Evolutionary conservation across 1,140 invertebrate genomes (phyloP).

Genomic region (Trinorchestia longiramus): DNA sequence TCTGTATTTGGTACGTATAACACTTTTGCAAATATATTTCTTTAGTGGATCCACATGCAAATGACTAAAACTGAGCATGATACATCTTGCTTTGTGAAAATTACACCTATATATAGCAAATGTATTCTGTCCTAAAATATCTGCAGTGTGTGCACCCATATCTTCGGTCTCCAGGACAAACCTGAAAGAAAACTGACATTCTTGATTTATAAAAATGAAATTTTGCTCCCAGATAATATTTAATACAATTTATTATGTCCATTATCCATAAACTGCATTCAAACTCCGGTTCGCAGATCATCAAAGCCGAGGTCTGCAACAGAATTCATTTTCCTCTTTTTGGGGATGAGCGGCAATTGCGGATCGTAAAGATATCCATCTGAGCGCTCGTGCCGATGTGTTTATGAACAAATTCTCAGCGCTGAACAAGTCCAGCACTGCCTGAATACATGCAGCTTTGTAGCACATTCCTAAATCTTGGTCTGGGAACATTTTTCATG

Average conservation of each 20-base stretch:
- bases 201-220: neutral
- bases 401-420: neutral
- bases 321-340: neutral
- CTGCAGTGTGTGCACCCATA: no score
- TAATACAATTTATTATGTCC: neutral
- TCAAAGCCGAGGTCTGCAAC: neutral
- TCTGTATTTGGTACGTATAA: no score
- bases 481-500: neutral
- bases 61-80: no score
- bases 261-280: neutral
- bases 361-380: neutral
- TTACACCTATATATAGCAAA: no score
- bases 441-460: neutral
- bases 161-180: no score
- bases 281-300: neutral
- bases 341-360: neutral
- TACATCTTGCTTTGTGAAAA: no score
- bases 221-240: neutral
- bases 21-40: no score
- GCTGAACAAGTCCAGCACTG: neutral
- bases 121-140: no score
- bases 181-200: no score
- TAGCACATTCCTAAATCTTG: neutral
- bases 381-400: neutral
- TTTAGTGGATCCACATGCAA: no score